Evolutionary conservation across 1,140 invertebrate species (phyloP).

Genomic region (Drosophila seguyi): DNA sequence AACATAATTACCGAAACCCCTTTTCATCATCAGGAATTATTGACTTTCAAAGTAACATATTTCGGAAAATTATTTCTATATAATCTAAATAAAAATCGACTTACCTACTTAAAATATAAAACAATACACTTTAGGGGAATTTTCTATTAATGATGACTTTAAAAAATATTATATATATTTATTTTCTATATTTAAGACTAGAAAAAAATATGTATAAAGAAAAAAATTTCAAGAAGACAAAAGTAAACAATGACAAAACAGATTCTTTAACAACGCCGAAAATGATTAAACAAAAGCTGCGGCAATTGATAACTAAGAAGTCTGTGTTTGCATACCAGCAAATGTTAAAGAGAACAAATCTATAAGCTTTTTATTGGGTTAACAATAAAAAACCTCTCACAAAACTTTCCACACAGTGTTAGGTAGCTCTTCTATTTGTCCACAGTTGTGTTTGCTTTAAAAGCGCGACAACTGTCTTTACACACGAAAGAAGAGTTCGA

Average conservation of each 20-base stretch:
- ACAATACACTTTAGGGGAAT: not conserved
- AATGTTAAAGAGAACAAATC: not conserved
- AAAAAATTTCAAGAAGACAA: not conserved
- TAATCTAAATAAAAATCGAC: too few relatives aligned
- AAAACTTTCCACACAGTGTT: not conserved
- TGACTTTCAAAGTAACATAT: too few relatives aligned
- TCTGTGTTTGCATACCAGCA: not conserved
- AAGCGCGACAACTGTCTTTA: constrained; percentile 16
- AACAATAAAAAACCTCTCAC: not conserved
- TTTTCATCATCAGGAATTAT: too few relatives aligned
- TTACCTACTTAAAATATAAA: too few relatives aligned
- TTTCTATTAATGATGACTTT: not conserved
- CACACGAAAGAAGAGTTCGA: not conserved
- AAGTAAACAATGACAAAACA: not conserved
- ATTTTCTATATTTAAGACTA: not conserved
- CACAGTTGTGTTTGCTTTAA: not conserved
- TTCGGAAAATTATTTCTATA: too few relatives aligned
- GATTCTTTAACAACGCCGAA: not conserved
- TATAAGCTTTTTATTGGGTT: not conserved
- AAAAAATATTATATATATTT: too few relatives aligned
- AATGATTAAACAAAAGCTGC: not conserved
- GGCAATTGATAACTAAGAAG: not conserved
- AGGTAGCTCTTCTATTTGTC: constrained; percentile 3
- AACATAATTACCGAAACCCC: too few relatives aligned
- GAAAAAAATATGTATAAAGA: not conserved